Evolutionary conservation across 2,888 invertebrate genomes (phyloP).

Genomic region (Drosophila subsilvestris): DNA sequence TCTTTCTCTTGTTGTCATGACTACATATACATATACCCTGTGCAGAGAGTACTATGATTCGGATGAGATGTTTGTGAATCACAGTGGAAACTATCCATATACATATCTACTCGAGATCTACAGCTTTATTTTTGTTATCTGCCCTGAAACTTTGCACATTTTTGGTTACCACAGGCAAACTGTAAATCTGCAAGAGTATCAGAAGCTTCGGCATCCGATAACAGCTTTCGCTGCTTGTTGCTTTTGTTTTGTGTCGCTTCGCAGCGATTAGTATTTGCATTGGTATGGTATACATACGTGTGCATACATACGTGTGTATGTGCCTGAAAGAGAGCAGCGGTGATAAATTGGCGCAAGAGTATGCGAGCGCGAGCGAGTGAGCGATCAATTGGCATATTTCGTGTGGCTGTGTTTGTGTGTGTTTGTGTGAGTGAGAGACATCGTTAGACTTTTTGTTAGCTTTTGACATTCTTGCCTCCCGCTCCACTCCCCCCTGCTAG

Average conservation of each 20-base stretch:
- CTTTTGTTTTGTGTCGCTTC: slow-evolving; percentile 36
- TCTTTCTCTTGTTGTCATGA: too few species aligned
- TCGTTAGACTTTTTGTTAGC: slow-evolving; percentile 62
- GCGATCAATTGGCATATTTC: slow-evolving; percentile 72
- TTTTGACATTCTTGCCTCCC: slow-evolving; percentile 73
- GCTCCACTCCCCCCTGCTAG: slow-evolving; percentile 22
- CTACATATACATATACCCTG: background rate
- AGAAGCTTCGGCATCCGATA: background rate
- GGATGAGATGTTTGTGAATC: background rate
- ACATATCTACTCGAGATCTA: background rate
- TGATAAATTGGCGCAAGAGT: slow-evolving; percentile 70
- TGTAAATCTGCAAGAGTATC: background rate
- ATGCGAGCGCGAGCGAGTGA: slow-evolving; percentile 37
- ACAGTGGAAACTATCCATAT: background rate
- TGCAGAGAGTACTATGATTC: background rate
- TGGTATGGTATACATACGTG: too few species aligned
- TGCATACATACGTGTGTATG: background rate
- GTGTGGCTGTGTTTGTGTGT: slow-evolving; percentile 3
- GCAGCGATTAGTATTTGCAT: slow-evolving; percentile 58
- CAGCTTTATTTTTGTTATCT: background rate
- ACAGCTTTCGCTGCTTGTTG: background rate
- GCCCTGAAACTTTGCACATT: background rate
- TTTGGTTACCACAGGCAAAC: background rate
- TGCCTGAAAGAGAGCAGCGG: slow-evolving; percentile 57
- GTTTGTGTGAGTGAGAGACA: slow-evolving; percentile 22